These are phyloP conservation scores for Brotula barbata DNA, from an alignment of 2,797 vertebrate genomes.

Conservation along the genomic window DNA sequence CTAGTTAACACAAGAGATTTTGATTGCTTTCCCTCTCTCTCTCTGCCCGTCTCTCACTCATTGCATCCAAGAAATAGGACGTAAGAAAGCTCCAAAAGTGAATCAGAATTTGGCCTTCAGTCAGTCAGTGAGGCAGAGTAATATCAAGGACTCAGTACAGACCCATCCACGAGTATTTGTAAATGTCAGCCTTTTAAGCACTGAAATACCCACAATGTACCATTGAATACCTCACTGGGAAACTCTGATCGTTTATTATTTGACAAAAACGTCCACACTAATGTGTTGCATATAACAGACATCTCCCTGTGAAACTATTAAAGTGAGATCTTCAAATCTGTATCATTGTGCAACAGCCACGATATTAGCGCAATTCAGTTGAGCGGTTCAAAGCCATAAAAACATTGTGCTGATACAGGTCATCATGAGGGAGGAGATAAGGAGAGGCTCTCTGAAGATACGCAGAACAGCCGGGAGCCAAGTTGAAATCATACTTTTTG, in stretches of 20 bases:
- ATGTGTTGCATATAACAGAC: constrained; percentile 26
- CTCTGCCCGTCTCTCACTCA: too few species aligned
- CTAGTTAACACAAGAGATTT: constrained; percentile 42
- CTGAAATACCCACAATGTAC: constrained; percentile 28
- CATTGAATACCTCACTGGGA: constrained; percentile 34
- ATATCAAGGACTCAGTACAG: constrained; percentile 24
- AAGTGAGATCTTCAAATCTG: constrained; percentile 19
- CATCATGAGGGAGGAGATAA: constrained; percentile 29
- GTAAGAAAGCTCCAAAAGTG: too few species aligned
- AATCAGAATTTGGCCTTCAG: neutral
- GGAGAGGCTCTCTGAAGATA: constrained; percentile 34
- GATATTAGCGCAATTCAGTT: constrained; percentile 8
- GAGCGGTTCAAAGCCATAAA: neutral
- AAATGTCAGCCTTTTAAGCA: constrained; percentile 36
- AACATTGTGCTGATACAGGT: constrained; percentile 35
- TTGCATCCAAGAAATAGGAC: too few species aligned
- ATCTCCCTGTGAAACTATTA: constrained; percentile 26
- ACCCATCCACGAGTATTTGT: constrained; percentile 16
- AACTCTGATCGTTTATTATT: constrained; percentile 35
- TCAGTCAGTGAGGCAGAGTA: constrained; percentile 17
- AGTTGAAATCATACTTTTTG: constrained; percentile 61
- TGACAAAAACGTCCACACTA: constrained; percentile 32
- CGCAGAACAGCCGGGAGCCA: constrained; percentile 25
- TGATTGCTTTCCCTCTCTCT: neutral
- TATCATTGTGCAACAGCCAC: constrained; percentile 7